Evolutionary conservation across 2,113 vertebrate genomes (phyloP), one percentile per base, ranked within the genome.

Genomic region (Leptocoma aspasia): DNA sequence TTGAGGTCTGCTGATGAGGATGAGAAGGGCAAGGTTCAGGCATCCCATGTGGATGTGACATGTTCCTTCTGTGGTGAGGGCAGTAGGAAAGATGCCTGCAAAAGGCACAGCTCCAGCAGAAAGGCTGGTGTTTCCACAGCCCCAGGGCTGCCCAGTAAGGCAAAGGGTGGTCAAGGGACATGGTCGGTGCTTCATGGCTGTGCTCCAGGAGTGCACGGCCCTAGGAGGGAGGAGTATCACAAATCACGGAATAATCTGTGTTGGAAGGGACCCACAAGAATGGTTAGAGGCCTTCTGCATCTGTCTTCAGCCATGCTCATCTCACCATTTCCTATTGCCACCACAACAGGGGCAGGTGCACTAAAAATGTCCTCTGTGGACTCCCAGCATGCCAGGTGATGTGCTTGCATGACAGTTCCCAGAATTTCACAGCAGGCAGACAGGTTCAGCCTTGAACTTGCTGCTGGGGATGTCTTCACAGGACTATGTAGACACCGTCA

Each of bases 21-120:
- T 23, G 39, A 88, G 47, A 23, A 53, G 12, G n/a, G 15, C 39
- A 20, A 31, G 18, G 33, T 54, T 59, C 17, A 52, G 57, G 44
- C 11, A 11, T 39, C 11, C 27, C 0, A 0, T 14, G 13, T 4
- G 14, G 26, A 14, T n/a, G 19, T 26, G 57, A 18, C 23, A 23
- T 0, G 5, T 72, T 83, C 31, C 6, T 76, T 44, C 45, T 1
- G 1, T 35, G 27, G 5, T 23, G 23, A 91, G 16, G 30, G 30
- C 27, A 30, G 44, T 6, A n/a, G 24, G 31, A 84, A 69, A 65
- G 15, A 18, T 1, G 2, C 24, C 50, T 60, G 53, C 41, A 42
- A 45, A 86, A 82, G 30, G 1, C 39, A 54, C 4, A 31, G 44
- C 30, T 64, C 33, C 7, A 45, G 30, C 17, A 77, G 30, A 86